Evolutionary conservation across 1,140 invertebrate species (phyloP).

Genomic region (Mactra quadrangularis): DNA sequence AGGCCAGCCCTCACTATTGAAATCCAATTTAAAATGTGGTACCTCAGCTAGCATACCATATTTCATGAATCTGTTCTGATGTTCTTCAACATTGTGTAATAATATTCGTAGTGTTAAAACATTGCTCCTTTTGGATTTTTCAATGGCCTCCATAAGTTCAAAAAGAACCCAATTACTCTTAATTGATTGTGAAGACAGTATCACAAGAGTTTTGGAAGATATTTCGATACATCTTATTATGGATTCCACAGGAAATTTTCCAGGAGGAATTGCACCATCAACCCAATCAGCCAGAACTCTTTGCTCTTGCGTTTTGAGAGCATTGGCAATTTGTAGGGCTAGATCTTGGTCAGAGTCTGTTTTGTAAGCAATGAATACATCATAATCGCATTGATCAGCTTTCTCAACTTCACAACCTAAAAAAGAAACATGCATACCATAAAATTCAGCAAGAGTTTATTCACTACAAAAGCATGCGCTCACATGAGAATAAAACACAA

Average conservation of each 20-base stretch:
- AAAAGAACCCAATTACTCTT: neutral
- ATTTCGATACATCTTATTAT: neutral
- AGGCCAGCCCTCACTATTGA: neutral
- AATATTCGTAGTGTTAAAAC: neutral
- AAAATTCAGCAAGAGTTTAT: too few relatives aligned
- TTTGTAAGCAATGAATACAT: conserved; percentile 5
- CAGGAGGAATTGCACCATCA: neutral
- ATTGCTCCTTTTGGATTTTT: neutral
- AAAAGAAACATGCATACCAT: too few relatives aligned
- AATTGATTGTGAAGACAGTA: neutral
- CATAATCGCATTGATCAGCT: neutral
- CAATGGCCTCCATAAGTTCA: neutral
- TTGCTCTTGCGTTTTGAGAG: neutral
- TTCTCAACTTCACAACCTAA: too few relatives aligned
- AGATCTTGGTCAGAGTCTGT: neutral
- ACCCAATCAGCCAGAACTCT: neutral
- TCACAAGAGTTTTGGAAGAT: neutral
- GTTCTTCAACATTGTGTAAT: neutral
- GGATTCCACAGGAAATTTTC: neutral
- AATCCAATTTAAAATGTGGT: neutral
- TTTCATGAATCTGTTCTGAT: neutral
- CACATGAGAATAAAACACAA: too few relatives aligned
- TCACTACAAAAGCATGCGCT: too few relatives aligned
- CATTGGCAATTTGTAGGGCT: neutral
- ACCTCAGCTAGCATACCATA: neutral